A percentile compares a stretch with the other conserved stretches of the same genome.
phyloP scores from a whole-genome alignment of 2,797 vertebrate genomes.

The Lerista edwardsae region DNA sequence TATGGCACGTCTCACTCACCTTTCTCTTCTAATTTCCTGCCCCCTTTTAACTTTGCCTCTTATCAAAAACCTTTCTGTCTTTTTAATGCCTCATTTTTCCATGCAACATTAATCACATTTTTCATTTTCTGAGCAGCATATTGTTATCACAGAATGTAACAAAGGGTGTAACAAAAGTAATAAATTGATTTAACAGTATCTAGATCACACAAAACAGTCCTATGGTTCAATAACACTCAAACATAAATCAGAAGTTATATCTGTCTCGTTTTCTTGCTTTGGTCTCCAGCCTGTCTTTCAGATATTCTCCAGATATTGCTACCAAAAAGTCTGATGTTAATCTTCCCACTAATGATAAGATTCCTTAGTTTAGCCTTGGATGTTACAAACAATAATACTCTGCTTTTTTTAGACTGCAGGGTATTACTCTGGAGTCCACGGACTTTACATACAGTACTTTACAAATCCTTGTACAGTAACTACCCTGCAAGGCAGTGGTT shows the following conservation, averaged over 20 bases:
- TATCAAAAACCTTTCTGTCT: rapidly evolving
- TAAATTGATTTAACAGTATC: slow-evolving; percentile 15
- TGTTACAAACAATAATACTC: background rate
- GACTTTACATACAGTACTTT: background rate
- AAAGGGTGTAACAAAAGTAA: slow-evolving; percentile 22
- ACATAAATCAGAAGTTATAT: slow-evolving; percentile 24
- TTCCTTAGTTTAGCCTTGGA: background rate
- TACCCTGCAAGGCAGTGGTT: no score
- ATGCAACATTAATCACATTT: slow-evolving; percentile 9
- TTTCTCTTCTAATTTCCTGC: rapidly evolving
- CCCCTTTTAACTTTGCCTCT: background rate
- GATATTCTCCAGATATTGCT: slow-evolving; percentile 8
- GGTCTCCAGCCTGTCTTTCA: background rate
- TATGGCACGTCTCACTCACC: background rate
- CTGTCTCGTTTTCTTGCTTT: slow-evolving; percentile 3
- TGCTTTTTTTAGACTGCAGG: background rate
- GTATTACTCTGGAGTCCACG: background rate
- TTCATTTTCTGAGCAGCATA: background rate
- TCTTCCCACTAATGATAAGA: slow-evolving; percentile 9
- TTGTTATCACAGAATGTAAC: background rate
- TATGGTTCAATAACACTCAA: slow-evolving; percentile 3
- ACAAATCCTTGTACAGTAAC: background rate
- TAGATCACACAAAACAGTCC: slow-evolving; percentile 23
- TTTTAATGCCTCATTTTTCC: background rate
- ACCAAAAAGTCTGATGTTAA: slow-evolving; percentile 22